These are phyloP conservation scores for Drosophila setifemur DNA, from an alignment of 1,140 invertebrate species.

Conservation along the genomic window DNA sequence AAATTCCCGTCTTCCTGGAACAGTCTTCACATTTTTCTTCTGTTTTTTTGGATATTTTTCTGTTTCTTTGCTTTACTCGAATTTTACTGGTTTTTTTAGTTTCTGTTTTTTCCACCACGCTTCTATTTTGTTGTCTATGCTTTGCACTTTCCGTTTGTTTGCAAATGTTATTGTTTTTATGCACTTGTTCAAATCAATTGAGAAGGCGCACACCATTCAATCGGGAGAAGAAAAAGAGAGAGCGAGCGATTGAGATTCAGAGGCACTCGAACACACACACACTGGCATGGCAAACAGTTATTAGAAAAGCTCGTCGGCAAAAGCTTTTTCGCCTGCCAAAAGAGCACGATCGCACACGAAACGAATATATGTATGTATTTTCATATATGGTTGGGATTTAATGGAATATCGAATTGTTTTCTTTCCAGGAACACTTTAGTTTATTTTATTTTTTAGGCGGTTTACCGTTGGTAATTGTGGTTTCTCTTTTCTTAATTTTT, in stretches of 20 bases:
- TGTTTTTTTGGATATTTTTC: too few relatives aligned
- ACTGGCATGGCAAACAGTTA: slow-evolving; percentile 35
- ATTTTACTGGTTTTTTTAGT: background rate
- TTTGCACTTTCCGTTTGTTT: slow-evolving; percentile 56
- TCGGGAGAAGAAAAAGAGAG: slow-evolving; percentile 10
- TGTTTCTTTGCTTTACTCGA: too few relatives aligned
- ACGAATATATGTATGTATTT: slow-evolving; percentile 6
- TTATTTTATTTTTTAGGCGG: slow-evolving; percentile 8
- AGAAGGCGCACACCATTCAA: slow-evolving; percentile 46
- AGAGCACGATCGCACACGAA: slow-evolving; percentile 22
- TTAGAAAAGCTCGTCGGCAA: slow-evolving; percentile 36
- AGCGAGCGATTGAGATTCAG: slow-evolving; percentile 19
- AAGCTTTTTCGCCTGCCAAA: slow-evolving; percentile 30
- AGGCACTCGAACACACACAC: slow-evolving; percentile 42
- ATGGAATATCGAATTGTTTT: slow-evolving; percentile 19
- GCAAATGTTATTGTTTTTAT: slow-evolving; percentile 70
- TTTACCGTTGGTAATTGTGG: slow-evolving; percentile 22
- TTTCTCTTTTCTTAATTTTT: slow-evolving; percentile 9
- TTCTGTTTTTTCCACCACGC: slow-evolving; percentile 14
- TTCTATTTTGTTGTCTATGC: slow-evolving; percentile 31
- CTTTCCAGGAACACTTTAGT: slow-evolving; percentile 30
- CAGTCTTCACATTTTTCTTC: slow-evolving; percentile 28
- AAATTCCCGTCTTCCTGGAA: slow-evolving; percentile 40
- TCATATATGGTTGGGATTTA: slow-evolving; percentile 27
- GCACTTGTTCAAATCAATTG: slow-evolving; percentile 79